Conservation (phyloP, 2,113 vertebrate species). For the Hippoglossus stenolepis region DNA sequence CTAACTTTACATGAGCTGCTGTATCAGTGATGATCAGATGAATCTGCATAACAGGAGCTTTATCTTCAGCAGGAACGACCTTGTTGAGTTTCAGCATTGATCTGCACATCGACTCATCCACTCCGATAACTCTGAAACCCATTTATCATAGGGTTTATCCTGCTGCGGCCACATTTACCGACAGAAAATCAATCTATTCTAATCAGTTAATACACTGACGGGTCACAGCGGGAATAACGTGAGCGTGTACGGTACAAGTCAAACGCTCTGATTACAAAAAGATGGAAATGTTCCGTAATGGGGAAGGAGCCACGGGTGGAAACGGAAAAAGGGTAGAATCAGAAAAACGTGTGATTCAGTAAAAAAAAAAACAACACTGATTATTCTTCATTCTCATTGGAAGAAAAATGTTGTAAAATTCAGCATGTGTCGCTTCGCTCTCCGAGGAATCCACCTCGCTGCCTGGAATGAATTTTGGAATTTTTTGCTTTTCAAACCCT, state of each 20-base stretch:
- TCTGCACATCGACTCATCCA: constrained; percentile 70
- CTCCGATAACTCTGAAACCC: constrained; percentile 68
- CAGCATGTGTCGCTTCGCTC: not conserved
- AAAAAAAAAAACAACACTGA: constrained; percentile 1
- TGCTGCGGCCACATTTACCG: constrained; percentile 51
- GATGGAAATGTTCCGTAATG: constrained; percentile 40
- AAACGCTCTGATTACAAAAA: constrained; percentile 60
- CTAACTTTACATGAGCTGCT: not conserved
- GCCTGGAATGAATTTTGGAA: not conserved
- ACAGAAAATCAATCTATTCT: constrained; percentile 76
- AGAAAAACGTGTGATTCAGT: not conserved
- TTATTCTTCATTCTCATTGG: constrained; percentile 25
- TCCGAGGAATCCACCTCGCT: constrained; percentile 1
- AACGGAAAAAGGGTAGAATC: not conserved
- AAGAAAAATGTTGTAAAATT: constrained; percentile 22
- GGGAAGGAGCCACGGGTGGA: not conserved
- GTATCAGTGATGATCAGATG: not conserved
- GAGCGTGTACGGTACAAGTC: constrained; percentile 59
- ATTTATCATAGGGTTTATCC: constrained; percentile 72
- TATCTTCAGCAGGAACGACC: constrained; percentile 62
- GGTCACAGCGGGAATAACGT: constrained; percentile 57
- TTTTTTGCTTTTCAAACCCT: constrained; percentile 26
- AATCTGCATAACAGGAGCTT: constrained; percentile 65
- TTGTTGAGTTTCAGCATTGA: constrained; percentile 73
- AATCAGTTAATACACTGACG: constrained; percentile 72